Conservation (phyloP, 2,797 vertebrate genomes). For the Poecile montanus region DNA sequence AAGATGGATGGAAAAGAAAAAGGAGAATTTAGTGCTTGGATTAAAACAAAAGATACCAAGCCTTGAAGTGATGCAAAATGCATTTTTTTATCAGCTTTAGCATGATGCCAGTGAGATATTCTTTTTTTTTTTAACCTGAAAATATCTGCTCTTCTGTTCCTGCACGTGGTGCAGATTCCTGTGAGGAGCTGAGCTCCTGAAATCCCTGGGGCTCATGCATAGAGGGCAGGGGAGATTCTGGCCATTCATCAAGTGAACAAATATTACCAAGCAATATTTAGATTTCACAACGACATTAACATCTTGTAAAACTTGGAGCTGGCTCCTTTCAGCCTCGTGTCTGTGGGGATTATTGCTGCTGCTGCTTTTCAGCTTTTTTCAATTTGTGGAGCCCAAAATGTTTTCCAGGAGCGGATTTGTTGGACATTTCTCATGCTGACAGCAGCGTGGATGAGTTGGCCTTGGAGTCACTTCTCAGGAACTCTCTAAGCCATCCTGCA, state of each 20-base stretch:
- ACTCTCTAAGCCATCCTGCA: neutral
- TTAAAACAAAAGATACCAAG: neutral
- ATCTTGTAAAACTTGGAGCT: neutral
- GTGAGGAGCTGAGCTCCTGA: neutral
- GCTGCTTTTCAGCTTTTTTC: neutral
- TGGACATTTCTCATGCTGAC: neutral
- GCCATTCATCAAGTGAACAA: neutral
- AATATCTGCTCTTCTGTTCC: neutral
- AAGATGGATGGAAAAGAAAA: neutral
- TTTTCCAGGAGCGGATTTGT: neutral
- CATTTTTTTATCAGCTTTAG: neutral
- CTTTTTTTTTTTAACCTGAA: neutral
- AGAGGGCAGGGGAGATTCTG: neutral
- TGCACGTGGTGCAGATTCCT: accelerated
- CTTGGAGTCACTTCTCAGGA: neutral
- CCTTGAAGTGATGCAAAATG: neutral
- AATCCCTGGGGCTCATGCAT: neutral
- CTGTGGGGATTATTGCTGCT: neutral
- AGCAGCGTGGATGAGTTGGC: neutral
- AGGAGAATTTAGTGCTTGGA: neutral
- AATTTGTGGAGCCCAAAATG: neutral
- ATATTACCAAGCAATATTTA: neutral
- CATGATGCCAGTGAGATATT: neutral
- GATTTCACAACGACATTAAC: neutral
- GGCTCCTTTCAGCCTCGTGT: neutral